Percentiles rank a stretch among this genome's conserved stretches.
Conservation (phyloP, 2,797 vertebrate genomes). For the Alauda arvensis region DNA sequence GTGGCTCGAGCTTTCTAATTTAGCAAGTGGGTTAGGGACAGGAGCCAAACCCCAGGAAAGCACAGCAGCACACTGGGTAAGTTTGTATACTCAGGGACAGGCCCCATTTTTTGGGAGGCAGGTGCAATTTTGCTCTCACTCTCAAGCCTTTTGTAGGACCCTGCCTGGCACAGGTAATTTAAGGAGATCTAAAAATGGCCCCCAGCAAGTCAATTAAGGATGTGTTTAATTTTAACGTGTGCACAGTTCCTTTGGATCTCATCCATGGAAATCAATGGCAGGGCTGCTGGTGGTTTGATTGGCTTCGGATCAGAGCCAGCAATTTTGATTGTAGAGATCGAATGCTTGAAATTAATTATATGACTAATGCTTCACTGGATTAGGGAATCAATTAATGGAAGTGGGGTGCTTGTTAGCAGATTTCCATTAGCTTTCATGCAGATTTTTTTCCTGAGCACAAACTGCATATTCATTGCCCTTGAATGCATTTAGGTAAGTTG, state of each 20-base stretch:
- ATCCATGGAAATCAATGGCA: conserved; percentile 52
- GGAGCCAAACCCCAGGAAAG: not conserved
- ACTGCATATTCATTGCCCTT: conserved; percentile 36
- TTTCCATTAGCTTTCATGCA: conserved; percentile 42
- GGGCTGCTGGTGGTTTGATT: conserved; percentile 54
- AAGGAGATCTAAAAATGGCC: conserved; percentile 28
- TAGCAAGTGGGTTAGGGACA: not conserved
- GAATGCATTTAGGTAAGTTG: conserved; percentile 1
- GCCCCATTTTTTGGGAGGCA: not conserved
- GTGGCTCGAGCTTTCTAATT: not conserved
- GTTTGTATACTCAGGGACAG: not conserved
- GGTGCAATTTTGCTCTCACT: not conserved
- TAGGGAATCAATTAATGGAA: conserved; percentile 54
- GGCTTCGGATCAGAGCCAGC: conserved; percentile 53
- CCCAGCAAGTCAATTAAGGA: conserved; percentile 41
- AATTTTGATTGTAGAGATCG: conserved; percentile 55
- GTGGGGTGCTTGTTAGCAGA: conserved; percentile 39
- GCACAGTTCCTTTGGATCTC: conserved; percentile 38
- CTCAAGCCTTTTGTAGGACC: not conserved
- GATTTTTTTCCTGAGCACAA: conserved; percentile 9
- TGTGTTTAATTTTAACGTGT: conserved; percentile 45
- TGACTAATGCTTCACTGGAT: conserved; percentile 51
- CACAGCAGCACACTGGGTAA: rapidly evolving
- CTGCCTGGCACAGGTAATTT: conserved; percentile 5
- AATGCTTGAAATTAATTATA: conserved; percentile 54